Base-by-base conservation (phyloP, 2,797 vertebrate species). In the Phrynocephalus guinanensis region DNA sequence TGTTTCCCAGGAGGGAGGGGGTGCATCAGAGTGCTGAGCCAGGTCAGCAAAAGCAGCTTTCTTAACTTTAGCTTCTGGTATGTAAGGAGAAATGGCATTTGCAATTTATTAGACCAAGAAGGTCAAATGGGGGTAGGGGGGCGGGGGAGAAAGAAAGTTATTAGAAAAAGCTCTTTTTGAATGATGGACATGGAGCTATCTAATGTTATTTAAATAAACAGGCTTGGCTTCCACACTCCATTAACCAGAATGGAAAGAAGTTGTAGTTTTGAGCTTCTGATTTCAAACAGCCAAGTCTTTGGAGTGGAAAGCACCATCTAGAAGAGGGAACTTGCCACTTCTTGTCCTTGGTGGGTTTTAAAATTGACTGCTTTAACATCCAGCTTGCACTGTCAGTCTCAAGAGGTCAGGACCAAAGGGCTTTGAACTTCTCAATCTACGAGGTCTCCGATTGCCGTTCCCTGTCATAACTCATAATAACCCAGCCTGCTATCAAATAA, bases 1-100 rank as follows among this genome's bases (percentile, higher is more conserved):
- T 92, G 68, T 77, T 92, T 94, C 91, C 93, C 88, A 81, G 78
- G 87, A 89, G 85, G 86, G 66, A 6, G 86, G 1, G 9, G 13
- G 88, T 92, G 92, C 87, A 92, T 91, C 87, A 92, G 86, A 94
- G 88, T 60, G 13, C 33, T 71, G 33, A 63, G 50, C 84, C 90
- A 94, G 91, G 92, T 92, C 93, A 92, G 63, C 73, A 92, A 68
- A 84, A 86, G 67, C 33, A 84, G 72, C 89, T 92, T 92, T 91
- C 90, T 24, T 77, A 94, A 92, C 86, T 92, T 93, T 82, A 94
- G 90, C 30, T 93, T 86, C 89, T 93, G 91, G 87, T 88, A 94
- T 92, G 91, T 83, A 87, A 94, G 95, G 30, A 88, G 87, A 91
- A 94, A 91, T 91, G 95, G 91, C 87, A 88, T 84, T 88, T 18